Conservation (phyloP, 2,113 vertebrate species). For the Callipepla californica region DNA sequence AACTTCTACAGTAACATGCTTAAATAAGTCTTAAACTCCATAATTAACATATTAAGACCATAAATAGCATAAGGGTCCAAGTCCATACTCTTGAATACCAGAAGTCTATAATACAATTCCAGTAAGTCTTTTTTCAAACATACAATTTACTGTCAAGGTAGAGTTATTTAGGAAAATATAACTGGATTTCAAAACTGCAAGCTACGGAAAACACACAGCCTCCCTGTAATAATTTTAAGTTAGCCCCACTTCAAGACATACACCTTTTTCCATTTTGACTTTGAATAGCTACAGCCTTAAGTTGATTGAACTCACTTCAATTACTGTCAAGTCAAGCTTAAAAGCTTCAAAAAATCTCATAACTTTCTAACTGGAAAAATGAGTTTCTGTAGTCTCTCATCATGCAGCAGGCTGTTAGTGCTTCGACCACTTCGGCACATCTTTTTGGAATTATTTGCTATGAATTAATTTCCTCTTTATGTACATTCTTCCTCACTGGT, state of each 20-base stretch:
- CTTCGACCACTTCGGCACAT: neutral
- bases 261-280: neutral
- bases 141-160: neutral
- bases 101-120: neutral
- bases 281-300: neutral
- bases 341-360: neutral
- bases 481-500: neutral
- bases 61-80: neutral
- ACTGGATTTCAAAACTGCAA: conserved; percentile 16
- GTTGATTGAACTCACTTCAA: neutral
- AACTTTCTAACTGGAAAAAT: neutral
- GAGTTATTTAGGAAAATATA: conserved; percentile 28
- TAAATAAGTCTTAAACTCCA: neutral
- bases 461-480: neutral
- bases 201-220: neutral
- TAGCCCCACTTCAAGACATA: neutral
- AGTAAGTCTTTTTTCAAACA: neutral
- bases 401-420: neutral
- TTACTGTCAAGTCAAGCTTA: neutral
- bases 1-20: neutral
- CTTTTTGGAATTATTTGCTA: neutral
- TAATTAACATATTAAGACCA: neutral
- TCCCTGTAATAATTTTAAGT: neutral
- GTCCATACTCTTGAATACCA: neutral
- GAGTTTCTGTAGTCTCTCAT: neutral